Evolutionary conservation across 2,113 vertebrate genomes (phyloP), one percentile per base, ranked within the genome.

Genomic region (Solea senegalensis): DNA sequence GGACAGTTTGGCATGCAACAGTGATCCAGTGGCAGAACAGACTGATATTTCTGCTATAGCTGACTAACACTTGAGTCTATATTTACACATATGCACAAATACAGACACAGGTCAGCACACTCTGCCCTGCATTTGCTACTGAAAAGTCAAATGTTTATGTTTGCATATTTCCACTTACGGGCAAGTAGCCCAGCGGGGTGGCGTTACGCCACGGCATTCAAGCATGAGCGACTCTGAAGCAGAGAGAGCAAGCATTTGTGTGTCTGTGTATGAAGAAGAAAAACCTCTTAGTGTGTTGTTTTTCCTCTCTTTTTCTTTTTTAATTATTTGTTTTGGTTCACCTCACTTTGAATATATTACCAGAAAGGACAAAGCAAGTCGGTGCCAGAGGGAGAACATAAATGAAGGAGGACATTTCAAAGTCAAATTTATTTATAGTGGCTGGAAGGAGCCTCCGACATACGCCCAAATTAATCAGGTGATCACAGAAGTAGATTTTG

Each of bases 391-490:
- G 45, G 39, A 50, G 60, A 44, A 58, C 5, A 41, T 16, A 65
- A 74, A 79, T 53, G 45, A 72, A 65, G 9, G 54, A 72, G 56
- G 70, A 78, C 80, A 76, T 80, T 60, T 85, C 74, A 88, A 90
- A 89, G 87, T 88, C 48, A 80, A 61, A 76, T 83, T 70, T 69
- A 78, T 86, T 84, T 67, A 72, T 46, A 63, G 53, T 0, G 40
- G 54, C 4, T 40, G 57, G 78, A 64, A 41, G 15, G 27, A 72
- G 78, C 68, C 78, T 67, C 2, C 9, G 70, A 67, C 58, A 69
- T 69, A 72, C 34, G 41, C 56, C 54, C 11, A 85, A 78, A 80
- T 77, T 72, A 81, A 78, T 87, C 70, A 86, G 78, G 72, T 58
- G 72, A 84, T 84, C 45, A 66, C 67, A 51, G 59, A 72, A 53